Base-by-base conservation (phyloP, 2,797 vertebrate species). In the Pseudochaenichthys georgianus region DNA sequence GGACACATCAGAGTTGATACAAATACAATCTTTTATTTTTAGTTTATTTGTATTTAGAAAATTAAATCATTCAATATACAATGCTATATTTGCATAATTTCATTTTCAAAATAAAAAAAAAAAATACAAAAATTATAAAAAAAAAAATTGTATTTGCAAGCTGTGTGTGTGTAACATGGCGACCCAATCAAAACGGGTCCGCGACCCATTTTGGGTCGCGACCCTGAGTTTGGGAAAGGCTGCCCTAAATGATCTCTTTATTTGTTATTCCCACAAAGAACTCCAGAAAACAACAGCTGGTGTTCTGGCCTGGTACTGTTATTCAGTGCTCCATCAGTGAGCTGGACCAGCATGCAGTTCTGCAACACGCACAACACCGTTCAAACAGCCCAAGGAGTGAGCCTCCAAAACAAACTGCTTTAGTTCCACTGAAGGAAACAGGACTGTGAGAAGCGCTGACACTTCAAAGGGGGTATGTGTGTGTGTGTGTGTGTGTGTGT, bases 351-450 rank as follows among this genome's bases (percentile, higher is more conserved):
- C 47, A 54, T 0, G 28, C 46, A 12, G 13, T 28, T 43, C 7
- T 38, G 23, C 9, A 51, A 16, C 3, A 41, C 64, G 4, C 67
- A 12, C 34, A 68, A n/a, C 60, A 53, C 23, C 46, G 48, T 76
- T 73, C 73, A 80, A 63, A 53, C 42, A 17, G 47, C 64, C 16
- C 23, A 70, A 4, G 3, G 43, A 28, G 64, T 5, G 41, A 19
- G 31, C 28, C 63, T 72, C 38, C 51, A 66, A 42, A 79, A 77
- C 58, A 69, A 28, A 13, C 41, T 51, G 64, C 61, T 78, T 82
- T 71, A 38, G 66, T 80, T 79, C 72, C 75, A 72, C 63, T 57
- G 0, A 68, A 50, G 52, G 43, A 71, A 67, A 77, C 13, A 0
- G 1, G 46, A 48, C 53, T 38, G 46, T 23, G 53, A 70, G 67